Evolutionary conservation across 2,797 vertebrate genomes (phyloP).

Genomic region (Tiaroga cobitis): DNA sequence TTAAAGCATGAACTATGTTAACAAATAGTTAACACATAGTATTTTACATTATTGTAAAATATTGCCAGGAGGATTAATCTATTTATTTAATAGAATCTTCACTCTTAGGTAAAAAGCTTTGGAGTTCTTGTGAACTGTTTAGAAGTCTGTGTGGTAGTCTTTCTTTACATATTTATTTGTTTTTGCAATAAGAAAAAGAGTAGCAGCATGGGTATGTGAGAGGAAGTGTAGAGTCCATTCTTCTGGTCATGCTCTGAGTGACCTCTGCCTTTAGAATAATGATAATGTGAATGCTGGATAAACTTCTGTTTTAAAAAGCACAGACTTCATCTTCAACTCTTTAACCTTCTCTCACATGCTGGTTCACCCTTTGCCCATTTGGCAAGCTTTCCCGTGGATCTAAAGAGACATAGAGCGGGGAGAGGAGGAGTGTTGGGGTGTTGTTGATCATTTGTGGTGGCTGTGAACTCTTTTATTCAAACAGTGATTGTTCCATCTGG

Average conservation of each 20-base stretch:
- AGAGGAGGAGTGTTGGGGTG: constrained; percentile 17
- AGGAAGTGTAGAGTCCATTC: constrained; percentile 20
- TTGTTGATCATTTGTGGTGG: constrained; percentile 44
- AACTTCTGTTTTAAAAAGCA: neutral
- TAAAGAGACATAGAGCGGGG: neutral
- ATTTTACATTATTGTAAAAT: neutral
- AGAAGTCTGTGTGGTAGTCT: neutral
- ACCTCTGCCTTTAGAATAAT: constrained; percentile 1
- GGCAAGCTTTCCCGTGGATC: constrained; percentile 27
- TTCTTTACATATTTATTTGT: neutral
- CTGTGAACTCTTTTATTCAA: constrained; percentile 29
- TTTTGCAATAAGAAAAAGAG: neutral
- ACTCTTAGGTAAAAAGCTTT: neutral
- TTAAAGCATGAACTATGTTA: neutral
- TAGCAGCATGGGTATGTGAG: neutral
- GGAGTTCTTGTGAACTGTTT: neutral
- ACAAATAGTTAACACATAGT: too few relatives aligned
- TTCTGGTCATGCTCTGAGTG: neutral
- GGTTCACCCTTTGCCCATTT: constrained; percentile 45
- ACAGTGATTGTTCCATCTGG: constrained; percentile 42
- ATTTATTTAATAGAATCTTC: neutral
- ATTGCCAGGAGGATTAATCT: neutral
- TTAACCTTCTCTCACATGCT: constrained; percentile 24
- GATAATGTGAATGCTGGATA: neutral
- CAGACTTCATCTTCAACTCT: constrained; percentile 15